Base-by-base conservation (phyloP, 2,113 vertebrate species). In the Cheirogaleus medius region DNA sequence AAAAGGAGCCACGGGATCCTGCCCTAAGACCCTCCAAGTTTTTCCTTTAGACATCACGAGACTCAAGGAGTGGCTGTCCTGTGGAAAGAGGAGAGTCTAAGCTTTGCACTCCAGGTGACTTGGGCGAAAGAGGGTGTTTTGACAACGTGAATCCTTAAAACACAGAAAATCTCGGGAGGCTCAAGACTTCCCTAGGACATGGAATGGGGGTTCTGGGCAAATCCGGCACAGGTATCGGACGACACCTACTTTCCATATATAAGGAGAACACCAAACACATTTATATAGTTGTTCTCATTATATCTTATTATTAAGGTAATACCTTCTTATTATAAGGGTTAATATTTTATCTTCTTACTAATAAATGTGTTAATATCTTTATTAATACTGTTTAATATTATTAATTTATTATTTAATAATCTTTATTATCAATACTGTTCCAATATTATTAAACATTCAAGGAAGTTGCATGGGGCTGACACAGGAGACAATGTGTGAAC, bases 1-100 rank as follows among this genome's bases (percentile, higher is more conserved):
- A 0, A 0, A 8, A 56, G 29, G 6, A n/a, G 42, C 12, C 5
- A 54, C 14, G 6, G 0, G 52, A n/a, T 10, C 66, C 15, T 69
- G 15, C 6, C 42, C 49, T 39, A 54, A 10, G 32, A 32, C 18
- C 21, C 25, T 34, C 54, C 37, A 25, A 23, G 25, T 32, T 1
- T 5, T 34, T 11, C 11, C 58, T 87, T 27, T 21, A 34, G 64
- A 90, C 80, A 14, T 32, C 84, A 21, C 0, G 3, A 77, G 0
- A 6, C 25, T 14, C 15, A 2, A 0, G 68, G 32, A 39, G 29
- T 27, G 8, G 5, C 11, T 66, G 15, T 21, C 52, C 47, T 34
- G 12, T 1, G 44, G 85, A 69, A 64, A 29, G 29, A 77, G 12
- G 27, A 47, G 37, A 37, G 44, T 11, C 76, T 23, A 9, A 32